Conservation (phyloP, 2,797 vertebrate species). For the Falco peregrinus region DNA sequence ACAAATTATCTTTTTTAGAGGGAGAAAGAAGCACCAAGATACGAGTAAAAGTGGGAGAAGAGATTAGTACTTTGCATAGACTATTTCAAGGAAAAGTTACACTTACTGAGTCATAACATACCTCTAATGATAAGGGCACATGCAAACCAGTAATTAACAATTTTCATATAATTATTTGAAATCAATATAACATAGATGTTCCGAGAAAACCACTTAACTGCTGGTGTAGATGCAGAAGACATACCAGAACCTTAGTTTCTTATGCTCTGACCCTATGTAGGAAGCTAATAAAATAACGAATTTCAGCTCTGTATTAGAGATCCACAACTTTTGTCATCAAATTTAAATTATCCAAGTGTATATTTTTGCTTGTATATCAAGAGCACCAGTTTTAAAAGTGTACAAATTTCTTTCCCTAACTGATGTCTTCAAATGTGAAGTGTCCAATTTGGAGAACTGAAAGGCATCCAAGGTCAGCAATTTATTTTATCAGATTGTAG, state of each 20-base stretch:
- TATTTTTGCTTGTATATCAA: not conserved
- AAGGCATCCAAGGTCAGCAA: not conserved
- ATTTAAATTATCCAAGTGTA: not conserved
- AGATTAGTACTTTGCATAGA: not conserved
- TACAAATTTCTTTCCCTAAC: not conserved
- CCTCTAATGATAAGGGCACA: not conserved
- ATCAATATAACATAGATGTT: not conserved
- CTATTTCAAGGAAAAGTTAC: not conserved
- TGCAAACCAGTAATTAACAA: not conserved
- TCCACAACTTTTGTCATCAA: not conserved
- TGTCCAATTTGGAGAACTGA: not conserved
- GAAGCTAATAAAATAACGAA: not conserved
- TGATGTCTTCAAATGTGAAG: not conserved
- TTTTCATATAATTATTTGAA: not conserved
- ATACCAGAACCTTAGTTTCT: not conserved
- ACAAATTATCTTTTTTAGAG: not conserved
- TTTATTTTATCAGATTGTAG: not conserved
- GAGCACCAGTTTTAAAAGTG: not conserved
- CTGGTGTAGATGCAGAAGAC: not conserved
- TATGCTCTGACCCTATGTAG: not conserved
- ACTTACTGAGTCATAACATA: not conserved
- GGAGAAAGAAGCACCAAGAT: not conserved
- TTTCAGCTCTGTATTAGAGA: not conserved
- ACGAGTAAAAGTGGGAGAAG: not conserved
- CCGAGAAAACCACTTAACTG: not conserved